These are phyloP conservation scores for Tamias sibiricus DNA, from an alignment of 2,113 vertebrate species.

Conservation along the genomic window DNA sequence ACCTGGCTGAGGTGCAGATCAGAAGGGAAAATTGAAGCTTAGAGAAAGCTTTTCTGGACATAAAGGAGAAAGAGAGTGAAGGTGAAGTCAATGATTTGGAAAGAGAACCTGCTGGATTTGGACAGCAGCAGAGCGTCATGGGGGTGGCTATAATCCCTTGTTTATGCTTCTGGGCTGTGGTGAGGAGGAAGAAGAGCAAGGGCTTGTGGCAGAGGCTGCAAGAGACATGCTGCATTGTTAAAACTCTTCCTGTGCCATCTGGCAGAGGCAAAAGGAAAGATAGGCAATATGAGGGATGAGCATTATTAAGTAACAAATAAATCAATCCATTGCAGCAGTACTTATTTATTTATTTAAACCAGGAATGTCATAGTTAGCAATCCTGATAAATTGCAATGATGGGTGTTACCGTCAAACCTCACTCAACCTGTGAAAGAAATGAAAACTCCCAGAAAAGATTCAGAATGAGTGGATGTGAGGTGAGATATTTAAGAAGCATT, in stretches of 20 bases:
- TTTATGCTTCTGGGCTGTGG: background rate
- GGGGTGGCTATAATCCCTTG: background rate
- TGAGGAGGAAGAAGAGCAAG: background rate
- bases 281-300: background rate
- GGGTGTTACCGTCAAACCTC: background rate
- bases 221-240: background rate
- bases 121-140: background rate
- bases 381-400: background rate
- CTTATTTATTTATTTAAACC: background rate
- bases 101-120: constrained; percentile 6
- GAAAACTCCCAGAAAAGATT: background rate
- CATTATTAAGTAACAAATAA: background rate
- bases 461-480: background rate
- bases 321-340: background rate
- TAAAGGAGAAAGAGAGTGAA: constrained; percentile 32
- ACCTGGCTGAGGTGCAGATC: constrained; percentile 39
- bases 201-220: background rate
- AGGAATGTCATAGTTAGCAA: background rate
- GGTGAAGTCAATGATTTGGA: constrained; percentile 14
- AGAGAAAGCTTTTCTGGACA: constrained; percentile 39
- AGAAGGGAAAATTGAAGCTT: background rate
- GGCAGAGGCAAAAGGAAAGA: background rate
- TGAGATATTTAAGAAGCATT: background rate
- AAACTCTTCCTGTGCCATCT: background rate
- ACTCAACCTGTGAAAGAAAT: background rate